A percentile compares a stretch with the other conserved stretches of the same genome.
phyloP scores from a whole-genome alignment of 2,888 invertebrate species.

The Salpingus planirostris region DNA sequence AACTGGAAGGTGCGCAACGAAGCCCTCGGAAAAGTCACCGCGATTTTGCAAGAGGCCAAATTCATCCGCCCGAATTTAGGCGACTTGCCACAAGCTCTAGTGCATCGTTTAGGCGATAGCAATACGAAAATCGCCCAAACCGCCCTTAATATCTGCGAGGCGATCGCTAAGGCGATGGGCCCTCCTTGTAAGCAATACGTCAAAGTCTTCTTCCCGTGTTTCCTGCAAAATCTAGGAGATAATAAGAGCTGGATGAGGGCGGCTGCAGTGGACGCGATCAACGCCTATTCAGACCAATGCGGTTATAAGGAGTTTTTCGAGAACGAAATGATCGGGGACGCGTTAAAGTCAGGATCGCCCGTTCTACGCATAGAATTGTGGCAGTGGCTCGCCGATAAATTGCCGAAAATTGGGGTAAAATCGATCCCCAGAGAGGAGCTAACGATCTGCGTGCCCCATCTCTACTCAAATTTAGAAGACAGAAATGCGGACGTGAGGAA shows the following conservation, averaged over 20 bases:
- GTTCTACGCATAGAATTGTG: slow-evolving; percentile 71
- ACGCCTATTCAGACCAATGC: slow-evolving; percentile 75
- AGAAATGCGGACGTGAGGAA: slow-evolving; percentile 86
- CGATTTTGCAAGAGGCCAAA: slow-evolving; percentile 64
- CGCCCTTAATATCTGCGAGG: slow-evolving; percentile 74
- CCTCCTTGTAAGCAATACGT: slow-evolving; percentile 70
- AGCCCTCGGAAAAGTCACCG: slow-evolving; percentile 61
- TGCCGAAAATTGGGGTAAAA: slow-evolving; percentile 64
- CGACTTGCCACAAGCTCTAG: slow-evolving; percentile 72
- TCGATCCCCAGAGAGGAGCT: slow-evolving; percentile 77
- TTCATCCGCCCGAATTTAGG: slow-evolving; percentile 78
- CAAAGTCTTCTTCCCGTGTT: slow-evolving; percentile 72
- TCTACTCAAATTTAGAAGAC: slow-evolving; percentile 82
- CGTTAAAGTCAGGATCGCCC: slow-evolving; percentile 78
- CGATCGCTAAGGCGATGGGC: slow-evolving; percentile 76
- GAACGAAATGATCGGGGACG: slow-evolving; percentile 82
- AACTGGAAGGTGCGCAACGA: slow-evolving; percentile 89
- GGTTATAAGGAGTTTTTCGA: slow-evolving; percentile 80
- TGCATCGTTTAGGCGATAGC: slow-evolving; percentile 73
- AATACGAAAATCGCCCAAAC: slow-evolving; percentile 87
- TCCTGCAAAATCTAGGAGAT: slow-evolving; percentile 71
- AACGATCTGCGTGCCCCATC: slow-evolving; percentile 60
- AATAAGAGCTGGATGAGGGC: slow-evolving; percentile 71
- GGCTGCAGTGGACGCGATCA: slow-evolving; percentile 74
- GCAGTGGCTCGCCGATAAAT: slow-evolving; percentile 74